These are phyloP conservation scores for Lepidurus arcticus DNA, from an alignment of 1,140 invertebrate species.

Conservation along the genomic window DNA sequence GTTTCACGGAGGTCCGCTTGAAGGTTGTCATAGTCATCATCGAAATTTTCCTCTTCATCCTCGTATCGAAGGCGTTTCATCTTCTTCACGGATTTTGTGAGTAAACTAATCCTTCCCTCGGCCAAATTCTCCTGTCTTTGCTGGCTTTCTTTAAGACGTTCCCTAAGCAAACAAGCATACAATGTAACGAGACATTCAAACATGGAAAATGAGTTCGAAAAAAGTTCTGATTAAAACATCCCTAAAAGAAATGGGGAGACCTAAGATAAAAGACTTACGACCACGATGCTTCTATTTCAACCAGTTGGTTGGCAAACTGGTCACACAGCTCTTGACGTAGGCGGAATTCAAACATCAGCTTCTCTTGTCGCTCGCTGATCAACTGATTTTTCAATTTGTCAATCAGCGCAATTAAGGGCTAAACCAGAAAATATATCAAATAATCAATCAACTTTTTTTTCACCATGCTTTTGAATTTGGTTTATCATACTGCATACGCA, in stretches of 20 bases:
- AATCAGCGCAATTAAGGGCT: not conserved
- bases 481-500: not conserved
- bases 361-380: not conserved
- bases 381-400: not conserved
- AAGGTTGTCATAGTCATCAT: not conserved
- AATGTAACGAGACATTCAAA: not conserved
- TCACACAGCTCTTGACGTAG: not conserved
- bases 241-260: not conserved
- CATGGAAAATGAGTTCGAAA: not conserved
- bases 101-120: not conserved
- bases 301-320: not conserved
- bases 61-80: conserved; percentile 4
- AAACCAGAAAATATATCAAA: not conserved
- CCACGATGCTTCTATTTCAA: not conserved
- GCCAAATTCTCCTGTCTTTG: conserved; percentile 18
- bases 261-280: not conserved
- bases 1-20: not conserved
- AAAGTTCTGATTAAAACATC: not conserved
- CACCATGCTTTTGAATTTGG: not conserved
- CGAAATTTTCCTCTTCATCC: not conserved
- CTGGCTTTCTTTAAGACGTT: conserved; percentile 16
- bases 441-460: not conserved
- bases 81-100: not conserved
- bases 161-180: not conserved
- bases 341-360: not conserved